Conservation (phyloP, 2,888 invertebrate genomes). For the Perizoma affinitatum region DNA sequence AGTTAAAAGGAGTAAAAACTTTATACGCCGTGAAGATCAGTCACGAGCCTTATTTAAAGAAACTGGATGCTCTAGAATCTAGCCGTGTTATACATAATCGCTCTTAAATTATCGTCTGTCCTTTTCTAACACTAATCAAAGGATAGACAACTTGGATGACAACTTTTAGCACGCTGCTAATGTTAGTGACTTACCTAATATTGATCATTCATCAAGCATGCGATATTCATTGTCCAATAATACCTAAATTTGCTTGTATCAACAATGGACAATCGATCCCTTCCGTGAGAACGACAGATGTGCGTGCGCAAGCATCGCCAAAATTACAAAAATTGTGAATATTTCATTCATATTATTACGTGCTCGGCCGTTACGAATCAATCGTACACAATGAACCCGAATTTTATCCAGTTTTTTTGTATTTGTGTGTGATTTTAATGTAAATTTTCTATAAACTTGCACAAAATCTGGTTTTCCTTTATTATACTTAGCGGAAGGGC, state of each 20-base stretch:
- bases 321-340: constrained; percentile 82
- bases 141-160: too few species aligned
- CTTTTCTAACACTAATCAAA: too few species aligned
- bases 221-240: constrained; percentile 18
- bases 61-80: background rate
- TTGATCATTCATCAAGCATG: background rate
- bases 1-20: constrained; percentile 32
- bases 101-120: too few species aligned
- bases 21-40: constrained; percentile 8
- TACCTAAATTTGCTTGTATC: constrained; percentile 47
- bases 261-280: constrained; percentile 59
- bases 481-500: constrained; percentile 63
- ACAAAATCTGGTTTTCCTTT: constrained; percentile 68
- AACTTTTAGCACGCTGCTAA: too few species aligned
- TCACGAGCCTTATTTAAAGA: constrained; percentile 1
- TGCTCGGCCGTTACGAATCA: constrained; percentile 83
- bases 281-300: constrained; percentile 80
- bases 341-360: constrained; percentile 79
- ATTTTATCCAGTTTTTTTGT: constrained; percentile 75
- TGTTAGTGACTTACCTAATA: background rate
- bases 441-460: constrained; percentile 77
- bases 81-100: too few species aligned
- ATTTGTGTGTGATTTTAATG: constrained; percentile 78
- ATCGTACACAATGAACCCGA: constrained; percentile 77
- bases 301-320: constrained; percentile 59